phyloP scores from a whole-genome alignment of 1,140 invertebrate genomes.

The Pseudomyrmex pallidus region DNA sequence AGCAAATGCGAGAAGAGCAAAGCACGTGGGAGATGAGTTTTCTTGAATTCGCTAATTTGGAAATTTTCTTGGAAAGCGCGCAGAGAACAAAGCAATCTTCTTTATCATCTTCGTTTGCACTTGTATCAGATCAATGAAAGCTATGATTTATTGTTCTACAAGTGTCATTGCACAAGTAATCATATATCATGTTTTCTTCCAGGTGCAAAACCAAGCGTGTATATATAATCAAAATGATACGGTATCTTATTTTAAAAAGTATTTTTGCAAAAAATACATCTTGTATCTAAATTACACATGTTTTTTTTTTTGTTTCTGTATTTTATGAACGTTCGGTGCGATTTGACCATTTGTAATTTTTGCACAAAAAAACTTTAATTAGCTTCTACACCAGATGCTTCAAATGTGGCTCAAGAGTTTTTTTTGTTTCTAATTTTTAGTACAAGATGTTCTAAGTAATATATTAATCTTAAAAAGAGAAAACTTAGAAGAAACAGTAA shows the following conservation, averaged over 20 bases:
- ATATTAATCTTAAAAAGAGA: too few relatives aligned
- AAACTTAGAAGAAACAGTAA: background rate
- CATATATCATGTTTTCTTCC: background rate
- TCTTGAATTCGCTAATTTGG: too few relatives aligned
- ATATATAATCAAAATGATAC: background rate
- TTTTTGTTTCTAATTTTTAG: too few relatives aligned
- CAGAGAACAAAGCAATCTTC: background rate
- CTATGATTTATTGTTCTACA: background rate
- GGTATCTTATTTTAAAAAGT: background rate
- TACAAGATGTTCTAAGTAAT: too few relatives aligned
- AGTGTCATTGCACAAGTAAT: conserved; percentile 38
- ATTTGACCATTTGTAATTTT: too few relatives aligned
- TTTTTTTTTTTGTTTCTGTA: too few relatives aligned
- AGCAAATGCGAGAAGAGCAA: too few relatives aligned
- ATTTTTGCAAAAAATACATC: background rate
- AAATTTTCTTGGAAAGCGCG: too few relatives aligned
- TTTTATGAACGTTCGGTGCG: background rate
- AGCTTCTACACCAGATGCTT: background rate
- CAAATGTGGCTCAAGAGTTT: background rate
- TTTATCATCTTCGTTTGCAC: background rate
- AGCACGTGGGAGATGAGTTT: too few relatives aligned
- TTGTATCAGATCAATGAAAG: background rate
- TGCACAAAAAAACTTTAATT: background rate
- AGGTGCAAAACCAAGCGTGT: background rate
- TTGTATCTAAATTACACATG: too few relatives aligned